Evolutionary conservation across 2,113 vertebrate genomes (phyloP).

Genomic region (Thalassarche chlororhynchos): DNA sequence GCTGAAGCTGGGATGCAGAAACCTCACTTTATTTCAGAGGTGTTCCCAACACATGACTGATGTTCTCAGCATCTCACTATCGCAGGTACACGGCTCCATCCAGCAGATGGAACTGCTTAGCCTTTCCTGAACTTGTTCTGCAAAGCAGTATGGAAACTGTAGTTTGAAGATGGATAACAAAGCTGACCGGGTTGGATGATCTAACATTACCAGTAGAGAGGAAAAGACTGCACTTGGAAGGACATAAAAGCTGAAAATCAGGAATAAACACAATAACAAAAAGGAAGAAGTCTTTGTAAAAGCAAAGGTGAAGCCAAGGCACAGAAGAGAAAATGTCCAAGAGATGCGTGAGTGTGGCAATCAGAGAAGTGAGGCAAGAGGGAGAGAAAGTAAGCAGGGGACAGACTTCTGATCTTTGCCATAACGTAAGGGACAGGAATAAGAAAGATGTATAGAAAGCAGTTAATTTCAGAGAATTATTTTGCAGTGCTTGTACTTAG

Average conservation of each 20-base stretch:
- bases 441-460: neutral
- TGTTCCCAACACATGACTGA: neutral
- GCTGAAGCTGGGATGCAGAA: neutral
- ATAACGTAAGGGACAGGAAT: neutral
- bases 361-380: neutral
- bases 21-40: neutral
- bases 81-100: neutral
- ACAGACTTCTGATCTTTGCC: neutral
- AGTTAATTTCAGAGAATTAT: neutral
- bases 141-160: neutral
- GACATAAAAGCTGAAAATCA: neutral
- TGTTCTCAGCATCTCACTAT: neutral
- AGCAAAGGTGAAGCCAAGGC: neutral
- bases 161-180: neutral
- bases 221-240: neutral
- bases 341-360: neutral
- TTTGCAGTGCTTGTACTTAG: neutral
- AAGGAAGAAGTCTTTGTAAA: neutral
- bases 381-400: neutral
- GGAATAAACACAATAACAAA: neutral
- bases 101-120: slow-evolving; percentile 51
- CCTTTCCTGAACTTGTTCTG: neutral
- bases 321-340: neutral
- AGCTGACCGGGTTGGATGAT: neutral
- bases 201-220: neutral